A percentile compares a stretch with the other conserved stretches of the same genome.
Conservation (phyloP, 2,113 vertebrate genomes). For the Todiramphus saurophagus region DNA sequence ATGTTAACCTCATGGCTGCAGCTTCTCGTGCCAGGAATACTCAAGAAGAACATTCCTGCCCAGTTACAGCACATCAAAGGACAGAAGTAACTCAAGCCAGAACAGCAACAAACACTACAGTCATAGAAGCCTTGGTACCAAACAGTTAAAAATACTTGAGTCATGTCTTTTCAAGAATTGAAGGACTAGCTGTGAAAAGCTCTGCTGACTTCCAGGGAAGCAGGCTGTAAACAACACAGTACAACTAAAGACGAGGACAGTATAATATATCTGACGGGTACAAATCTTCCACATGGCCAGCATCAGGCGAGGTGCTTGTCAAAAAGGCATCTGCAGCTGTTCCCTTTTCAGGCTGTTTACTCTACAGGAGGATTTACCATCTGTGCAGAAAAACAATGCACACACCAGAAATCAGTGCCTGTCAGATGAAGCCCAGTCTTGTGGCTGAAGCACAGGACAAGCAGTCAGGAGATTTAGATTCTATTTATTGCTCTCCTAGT, state of each 20-base stretch:
- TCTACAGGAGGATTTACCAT: constrained; percentile 25
- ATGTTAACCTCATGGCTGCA: not conserved
- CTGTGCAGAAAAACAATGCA: constrained; percentile 39
- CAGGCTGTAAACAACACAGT: not conserved
- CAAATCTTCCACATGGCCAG: not conserved
- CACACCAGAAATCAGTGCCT: not conserved
- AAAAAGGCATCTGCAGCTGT: constrained; percentile 21
- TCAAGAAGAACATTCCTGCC: not conserved
- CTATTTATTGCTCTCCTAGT: constrained; percentile 44
- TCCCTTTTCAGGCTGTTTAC: constrained; percentile 13
- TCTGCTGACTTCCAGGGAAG: constrained; percentile 23
- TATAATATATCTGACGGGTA: not conserved
- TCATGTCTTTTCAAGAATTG: not conserved
- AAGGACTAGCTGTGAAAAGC: not conserved
- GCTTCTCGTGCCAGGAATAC: not conserved
- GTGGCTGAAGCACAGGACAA: constrained; percentile 50
- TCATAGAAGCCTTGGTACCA: not conserved
- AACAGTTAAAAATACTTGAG: not conserved
- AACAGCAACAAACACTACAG: not conserved
- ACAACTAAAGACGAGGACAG: not conserved
- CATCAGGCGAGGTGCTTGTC: not conserved
- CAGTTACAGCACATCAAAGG: not conserved
- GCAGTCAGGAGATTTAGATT: constrained; percentile 49
- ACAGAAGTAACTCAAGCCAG: not conserved
- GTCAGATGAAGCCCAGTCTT: constrained; percentile 29